These are phyloP conservation scores for Bombycilla garrulus DNA, from an alignment of 2,113 vertebrate species.

Conservation along the genomic window DNA sequence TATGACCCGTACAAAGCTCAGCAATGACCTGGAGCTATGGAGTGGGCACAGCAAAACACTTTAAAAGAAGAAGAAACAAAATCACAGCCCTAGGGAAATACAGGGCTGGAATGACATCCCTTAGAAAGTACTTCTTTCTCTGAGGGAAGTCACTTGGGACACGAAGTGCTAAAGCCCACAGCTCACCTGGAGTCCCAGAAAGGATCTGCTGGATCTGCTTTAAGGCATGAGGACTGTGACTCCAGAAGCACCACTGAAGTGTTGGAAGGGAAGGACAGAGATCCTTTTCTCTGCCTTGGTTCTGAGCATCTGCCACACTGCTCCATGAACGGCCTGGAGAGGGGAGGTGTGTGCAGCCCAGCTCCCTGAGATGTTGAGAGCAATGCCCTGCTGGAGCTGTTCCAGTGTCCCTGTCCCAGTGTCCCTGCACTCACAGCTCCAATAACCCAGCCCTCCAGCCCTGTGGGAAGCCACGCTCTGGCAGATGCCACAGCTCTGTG, in stretches of 20 bases:
- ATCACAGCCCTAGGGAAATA: background rate
- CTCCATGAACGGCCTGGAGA: background rate
- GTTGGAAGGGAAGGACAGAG: background rate
- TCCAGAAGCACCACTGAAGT: background rate
- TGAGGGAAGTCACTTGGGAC: background rate
- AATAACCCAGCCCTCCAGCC: fast-evolving
- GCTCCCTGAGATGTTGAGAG: background rate
- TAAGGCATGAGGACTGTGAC: background rate
- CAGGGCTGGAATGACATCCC: background rate
- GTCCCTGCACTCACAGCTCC: background rate
- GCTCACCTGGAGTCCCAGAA: background rate
- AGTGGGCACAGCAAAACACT: background rate
- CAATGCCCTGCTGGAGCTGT: fast-evolving
- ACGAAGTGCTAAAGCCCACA: fast-evolving
- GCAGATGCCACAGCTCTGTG: background rate
- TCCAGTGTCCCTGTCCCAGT: fast-evolving
- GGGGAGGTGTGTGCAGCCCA: background rate
- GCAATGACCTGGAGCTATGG: background rate
- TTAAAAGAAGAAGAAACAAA: background rate
- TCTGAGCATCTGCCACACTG: background rate
- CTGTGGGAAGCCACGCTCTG: fast-evolving
- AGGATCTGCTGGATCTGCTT: background rate
- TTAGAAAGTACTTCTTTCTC: background rate
- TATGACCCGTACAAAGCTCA: background rate
- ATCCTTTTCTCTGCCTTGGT: background rate